Evolutionary conservation across 2,888 invertebrate species (phyloP), one percentile per base, ranked within the genome.

Genomic region (Pollenia angustigena): DNA sequence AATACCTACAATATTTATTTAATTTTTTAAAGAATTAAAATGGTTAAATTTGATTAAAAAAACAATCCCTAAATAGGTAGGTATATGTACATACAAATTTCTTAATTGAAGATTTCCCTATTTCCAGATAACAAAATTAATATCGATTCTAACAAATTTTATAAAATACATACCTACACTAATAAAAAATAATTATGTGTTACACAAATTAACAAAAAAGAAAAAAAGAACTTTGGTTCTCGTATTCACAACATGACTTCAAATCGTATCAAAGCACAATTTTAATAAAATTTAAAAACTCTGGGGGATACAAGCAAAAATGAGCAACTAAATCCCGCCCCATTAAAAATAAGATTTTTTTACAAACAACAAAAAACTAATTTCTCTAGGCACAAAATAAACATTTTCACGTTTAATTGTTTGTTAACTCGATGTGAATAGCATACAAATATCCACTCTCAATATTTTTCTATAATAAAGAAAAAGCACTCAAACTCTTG

Each of bases 241-340:
- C 12, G 2, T 2, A 23, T 23, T 44, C 23, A 16, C 54, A 23
- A 54, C 50, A 64, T 64, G 64, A 66, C 23, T 66, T 76, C 14
- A 54, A 76, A 76, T 42, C 18, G 42, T 52, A 62, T 62, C 23
- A 46, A 46, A 50, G 10, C 4, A 40, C n/a, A 18, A 69, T 68
- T 52, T 50, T 40, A 46, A 16, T 60, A 60, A 72, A 16, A 23
- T 2, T 10, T 42, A 50, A n/a, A 58, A 60, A 50, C 8, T 50
- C 7, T 23, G 32, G 40, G 54, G 54, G 16, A 58, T 12, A 52
- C n/a, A 71, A 78, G 66, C 71, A 64, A 52, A 84, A 78, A 18
- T 71, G 76, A 78, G 74, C 86, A 72, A 56, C 23, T 81, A 80
- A 88, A 87, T 87, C 88, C 86, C 88, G 88, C 88, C 88, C 88